A percentile compares a stretch with the other conserved stretches of the same genome.
phyloP scores from a whole-genome alignment of 2,797 vertebrate genomes.

The Acomys russatus region DNA sequence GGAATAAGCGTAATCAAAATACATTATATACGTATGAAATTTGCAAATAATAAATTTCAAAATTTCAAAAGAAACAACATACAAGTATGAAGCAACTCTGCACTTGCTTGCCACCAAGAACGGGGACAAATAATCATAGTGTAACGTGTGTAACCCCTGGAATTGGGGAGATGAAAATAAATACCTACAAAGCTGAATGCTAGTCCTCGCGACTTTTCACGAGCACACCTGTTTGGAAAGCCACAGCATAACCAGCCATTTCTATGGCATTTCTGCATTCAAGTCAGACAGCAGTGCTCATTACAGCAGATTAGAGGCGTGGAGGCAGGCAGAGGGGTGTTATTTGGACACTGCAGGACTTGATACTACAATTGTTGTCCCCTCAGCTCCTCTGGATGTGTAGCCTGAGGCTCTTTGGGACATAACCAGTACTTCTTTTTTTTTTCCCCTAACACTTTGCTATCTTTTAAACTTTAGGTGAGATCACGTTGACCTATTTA shows the following conservation, averaged over 20 bases:
- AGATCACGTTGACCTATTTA: conserved; percentile 68
- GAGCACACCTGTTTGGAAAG: conserved; percentile 66
- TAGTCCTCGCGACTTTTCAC: neutral
- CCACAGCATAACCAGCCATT: conserved; percentile 58
- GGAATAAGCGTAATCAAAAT: neutral
- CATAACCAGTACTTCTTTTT: conserved; percentile 18
- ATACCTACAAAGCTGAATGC: neutral
- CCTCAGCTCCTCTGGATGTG: conserved; percentile 24
- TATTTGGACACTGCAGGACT: conserved; percentile 8
- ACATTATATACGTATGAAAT: neutral
- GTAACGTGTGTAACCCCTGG: neutral
- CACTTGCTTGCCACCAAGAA: conserved; percentile 29
- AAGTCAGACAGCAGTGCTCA: conserved; percentile 43
- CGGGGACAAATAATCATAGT: conserved; percentile 53
- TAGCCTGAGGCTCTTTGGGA: neutral
- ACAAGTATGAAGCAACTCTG: conserved; percentile 33
- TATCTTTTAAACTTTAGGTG: conserved; percentile 61
- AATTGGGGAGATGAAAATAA: conserved; percentile 56
- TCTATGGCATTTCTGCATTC: conserved; percentile 59
- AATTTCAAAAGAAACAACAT: conserved; percentile 4
- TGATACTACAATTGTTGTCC: conserved; percentile 7
- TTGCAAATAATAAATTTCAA: neutral
- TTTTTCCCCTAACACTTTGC: conserved; percentile 33
- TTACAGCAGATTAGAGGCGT: conserved; percentile 36
- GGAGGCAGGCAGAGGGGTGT: neutral